Percentiles rank a stretch among this genome's conserved stretches.
Conservation (phyloP, 2,888 invertebrate genomes). For the Sminthurinus aureus region DNA sequence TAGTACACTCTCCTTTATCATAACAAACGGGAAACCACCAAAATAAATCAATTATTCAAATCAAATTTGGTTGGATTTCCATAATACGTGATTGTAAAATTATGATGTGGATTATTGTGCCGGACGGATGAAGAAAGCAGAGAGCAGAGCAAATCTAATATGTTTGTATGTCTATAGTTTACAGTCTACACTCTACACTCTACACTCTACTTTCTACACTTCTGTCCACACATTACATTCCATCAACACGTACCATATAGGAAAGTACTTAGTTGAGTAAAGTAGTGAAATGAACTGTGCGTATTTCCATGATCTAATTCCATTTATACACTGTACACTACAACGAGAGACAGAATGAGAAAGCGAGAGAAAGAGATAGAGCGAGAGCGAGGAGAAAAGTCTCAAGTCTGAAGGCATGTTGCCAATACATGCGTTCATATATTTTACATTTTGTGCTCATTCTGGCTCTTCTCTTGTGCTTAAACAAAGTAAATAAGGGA, state of each 20-base stretch:
- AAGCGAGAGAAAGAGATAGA: no score
- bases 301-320: no score
- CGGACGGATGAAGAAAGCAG: not conserved
- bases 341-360: no score
- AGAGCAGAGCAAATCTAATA: not conserved
- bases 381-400: not conserved
- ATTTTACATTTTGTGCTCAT: not conserved
- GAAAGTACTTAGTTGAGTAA: no score
- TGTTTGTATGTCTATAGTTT: not conserved
- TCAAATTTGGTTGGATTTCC: conserved; percentile 8
- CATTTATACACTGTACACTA: no score
- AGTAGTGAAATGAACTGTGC: no score
- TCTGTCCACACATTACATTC: no score
- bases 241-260: no score
- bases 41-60: conserved; percentile 1
- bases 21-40: not conserved
- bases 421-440: not conserved
- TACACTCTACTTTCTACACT: not conserved
- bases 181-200: not conserved
- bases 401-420: not conserved
- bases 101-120: conserved; percentile 31
- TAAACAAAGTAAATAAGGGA: not conserved
- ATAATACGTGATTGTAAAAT: conserved; percentile 37
- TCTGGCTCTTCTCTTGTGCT: not conserved
- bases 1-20: no score